Base-by-base conservation (phyloP, 2,888 invertebrate genomes). In the Ormia ochracea region DNA sequence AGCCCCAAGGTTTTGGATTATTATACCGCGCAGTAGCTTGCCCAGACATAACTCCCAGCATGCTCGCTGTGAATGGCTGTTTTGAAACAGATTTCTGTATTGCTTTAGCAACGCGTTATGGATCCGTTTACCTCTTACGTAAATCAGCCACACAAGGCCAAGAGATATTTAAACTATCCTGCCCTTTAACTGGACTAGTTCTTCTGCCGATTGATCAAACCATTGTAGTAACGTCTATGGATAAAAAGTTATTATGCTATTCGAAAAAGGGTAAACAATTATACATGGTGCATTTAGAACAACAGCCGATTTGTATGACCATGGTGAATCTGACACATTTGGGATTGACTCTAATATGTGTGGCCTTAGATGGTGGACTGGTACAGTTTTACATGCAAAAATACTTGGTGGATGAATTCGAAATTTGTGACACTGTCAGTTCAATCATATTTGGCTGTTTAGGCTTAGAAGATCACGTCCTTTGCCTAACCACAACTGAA, bases 391-490 rank as follows among this genome's bases (percentile, higher is more conserved):
- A 96, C 87, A 93, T 96, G 83, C 96, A 96, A 59, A 94, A 96
- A 83, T 93, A 94, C 83, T 90, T 94, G 5, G 94, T 98, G 0
- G 98, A 99, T 90, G 93, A 93, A 4, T 92, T 98, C 65, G 92
- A 93, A 80, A 77, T 90, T 88, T 66, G 87, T 84, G 94, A 94
- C 84, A 93, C 94, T 0, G 93, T 96, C 0, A 94, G 94, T 0
- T 94, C 95, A 0, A 93, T 98, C 90, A 92, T 93, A 83, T 98
- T 96, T 88, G 99, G 99, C 0, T 94, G 94, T 82, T 93, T 98
- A 89, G 99, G 99, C 0, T 94, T 98, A 88, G 99, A 99, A 87
- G 98, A 98, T 84, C 95, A 97, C 83, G 96, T 97, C 0, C 92
- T 99, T 76, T 93, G 96, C 0, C 93, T 97, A 85, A 92, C 96